Conservation (phyloP, 2,797 vertebrate species). For the Sebastolobus alascanus region DNA sequence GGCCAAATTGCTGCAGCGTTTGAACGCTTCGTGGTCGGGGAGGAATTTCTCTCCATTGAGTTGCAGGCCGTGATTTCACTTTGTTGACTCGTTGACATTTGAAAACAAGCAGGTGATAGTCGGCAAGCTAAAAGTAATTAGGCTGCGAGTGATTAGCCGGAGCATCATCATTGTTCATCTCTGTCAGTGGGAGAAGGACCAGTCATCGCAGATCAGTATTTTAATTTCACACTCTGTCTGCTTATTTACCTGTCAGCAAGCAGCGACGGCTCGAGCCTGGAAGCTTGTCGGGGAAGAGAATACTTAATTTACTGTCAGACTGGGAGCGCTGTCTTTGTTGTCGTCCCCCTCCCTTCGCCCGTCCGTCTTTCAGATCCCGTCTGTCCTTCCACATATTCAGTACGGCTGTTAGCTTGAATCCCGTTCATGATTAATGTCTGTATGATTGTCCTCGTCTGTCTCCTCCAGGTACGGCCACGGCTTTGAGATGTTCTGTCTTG, state of each 20-base stretch:
- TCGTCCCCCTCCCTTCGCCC: slow-evolving; percentile 1
- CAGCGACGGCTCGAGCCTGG: slow-evolving; percentile 19
- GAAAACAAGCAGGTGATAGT: slow-evolving; percentile 53
- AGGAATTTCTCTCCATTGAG: slow-evolving; percentile 28
- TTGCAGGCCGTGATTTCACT: slow-evolving; percentile 41
- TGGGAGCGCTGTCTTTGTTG: slow-evolving; percentile 17
- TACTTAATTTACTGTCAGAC: slow-evolving; percentile 45
- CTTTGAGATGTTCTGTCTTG: slow-evolving; percentile 96
- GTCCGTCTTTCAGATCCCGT: slow-evolving; percentile 15
- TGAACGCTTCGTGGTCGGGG: slow-evolving; percentile 35
- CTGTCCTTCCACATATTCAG: slow-evolving; percentile 33
- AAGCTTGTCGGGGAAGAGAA: slow-evolving; percentile 40
- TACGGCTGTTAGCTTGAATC: not conserved
- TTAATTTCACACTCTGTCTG: slow-evolving; percentile 64
- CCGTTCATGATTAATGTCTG: slow-evolving; percentile 27
- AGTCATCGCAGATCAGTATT: slow-evolving; percentile 58
- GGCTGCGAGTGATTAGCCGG: slow-evolving; percentile 61
- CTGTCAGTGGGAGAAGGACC: slow-evolving; percentile 55
- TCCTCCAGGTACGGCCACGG: slow-evolving; percentile 95
- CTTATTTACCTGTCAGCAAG: slow-evolving; percentile 65
- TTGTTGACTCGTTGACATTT: slow-evolving; percentile 53
- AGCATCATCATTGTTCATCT: slow-evolving; percentile 58
- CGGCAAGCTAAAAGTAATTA: slow-evolving; percentile 68
- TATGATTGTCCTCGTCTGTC: slow-evolving; percentile 37
- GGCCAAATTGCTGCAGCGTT: slow-evolving; percentile 55